Evolutionary conservation across 2,888 invertebrate genomes (phyloP), one percentile per base, ranked within the genome.

Genomic region (Thecophora atra): DNA sequence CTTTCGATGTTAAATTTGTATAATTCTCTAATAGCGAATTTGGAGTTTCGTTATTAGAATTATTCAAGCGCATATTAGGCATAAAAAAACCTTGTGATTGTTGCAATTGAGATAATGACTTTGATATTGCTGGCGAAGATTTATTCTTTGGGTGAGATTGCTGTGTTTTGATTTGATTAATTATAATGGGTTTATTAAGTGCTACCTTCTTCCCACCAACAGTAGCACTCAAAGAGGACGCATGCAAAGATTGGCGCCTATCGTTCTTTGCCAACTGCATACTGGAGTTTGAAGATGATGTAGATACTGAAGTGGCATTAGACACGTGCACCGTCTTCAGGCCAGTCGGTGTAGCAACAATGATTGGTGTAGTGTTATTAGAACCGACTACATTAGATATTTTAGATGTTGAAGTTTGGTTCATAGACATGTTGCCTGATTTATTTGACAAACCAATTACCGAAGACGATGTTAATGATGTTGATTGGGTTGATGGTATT

Each of bases 291-390:
- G 73, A 30, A 21, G 68, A 26, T 64, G 78, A 71, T 24, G 75
- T 66, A 7, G 77, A 69, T 4, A 78, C 75, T 4, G 79, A 77
- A 11, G 79, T 78, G 17, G 81, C 81, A 28, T 82, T 77, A 4
- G 86, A 82, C 19, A 86, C 83, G 75, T 86, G 86, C 1, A 86
- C 85, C 1, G 86, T 85, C 77, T 86, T 86, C 7, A 86, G 74
- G 26, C 85, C 86, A 37, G 79, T 80, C 2, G 86, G 82, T 17
- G 86, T 85, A 13, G 86, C 82, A 13, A 85, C 84, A 66, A 85
- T 77, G 13, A 85, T 84, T 3, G 85, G 85, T 1, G 84, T 83
- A 76, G 77, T 78, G 63, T 76, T 70, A 42, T 64, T 70, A 69
- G 74, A 79, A n/a, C 78, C 78, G 2, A 74, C 69, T 13, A 78